Evolutionary conservation across 2,113 vertebrate genomes (phyloP).

Genomic region (Corapipo altera): DNA sequence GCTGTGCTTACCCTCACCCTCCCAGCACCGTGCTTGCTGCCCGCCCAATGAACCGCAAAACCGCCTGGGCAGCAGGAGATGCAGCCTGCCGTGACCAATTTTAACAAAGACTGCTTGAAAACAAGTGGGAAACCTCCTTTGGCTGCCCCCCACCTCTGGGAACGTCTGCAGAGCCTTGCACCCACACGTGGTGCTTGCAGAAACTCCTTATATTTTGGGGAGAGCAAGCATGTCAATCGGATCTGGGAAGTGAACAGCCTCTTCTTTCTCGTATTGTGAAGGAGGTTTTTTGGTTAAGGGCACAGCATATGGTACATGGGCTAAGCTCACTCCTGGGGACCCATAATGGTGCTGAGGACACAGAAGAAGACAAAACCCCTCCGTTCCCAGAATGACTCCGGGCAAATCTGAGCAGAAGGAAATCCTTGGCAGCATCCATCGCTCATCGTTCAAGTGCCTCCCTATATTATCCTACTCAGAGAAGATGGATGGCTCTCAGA

Average conservation of each 20-base stretch:
- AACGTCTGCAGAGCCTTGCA: not conserved
- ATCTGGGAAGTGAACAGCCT: not conserved
- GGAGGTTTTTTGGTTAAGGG: not conserved
- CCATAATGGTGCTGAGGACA: accelerated
- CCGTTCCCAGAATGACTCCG: accelerated
- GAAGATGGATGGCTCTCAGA: not conserved
- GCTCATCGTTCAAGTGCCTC: not conserved
- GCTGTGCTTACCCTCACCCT: not conserved
- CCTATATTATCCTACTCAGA: not conserved
- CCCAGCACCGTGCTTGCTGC: accelerated
- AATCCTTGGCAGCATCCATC: accelerated
- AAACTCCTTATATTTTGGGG: accelerated
- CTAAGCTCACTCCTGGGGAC: not conserved
- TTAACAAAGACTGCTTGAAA: slow-evolving; percentile 9
- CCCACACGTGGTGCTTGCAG: accelerated
- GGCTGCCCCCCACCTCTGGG: not conserved
- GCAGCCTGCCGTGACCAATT: not conserved
- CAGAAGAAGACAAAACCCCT: not conserved
- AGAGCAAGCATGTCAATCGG: accelerated
- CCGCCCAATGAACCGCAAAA: not conserved
- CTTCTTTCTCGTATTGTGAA: not conserved
- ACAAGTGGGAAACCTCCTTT: not conserved
- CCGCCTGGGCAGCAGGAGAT: not conserved
- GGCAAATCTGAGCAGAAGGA: not conserved
- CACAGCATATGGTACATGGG: not conserved